These are phyloP conservation scores for Trachelus troglodyta DNA, from an alignment of 2,888 invertebrate genomes.

Conservation along the genomic window DNA sequence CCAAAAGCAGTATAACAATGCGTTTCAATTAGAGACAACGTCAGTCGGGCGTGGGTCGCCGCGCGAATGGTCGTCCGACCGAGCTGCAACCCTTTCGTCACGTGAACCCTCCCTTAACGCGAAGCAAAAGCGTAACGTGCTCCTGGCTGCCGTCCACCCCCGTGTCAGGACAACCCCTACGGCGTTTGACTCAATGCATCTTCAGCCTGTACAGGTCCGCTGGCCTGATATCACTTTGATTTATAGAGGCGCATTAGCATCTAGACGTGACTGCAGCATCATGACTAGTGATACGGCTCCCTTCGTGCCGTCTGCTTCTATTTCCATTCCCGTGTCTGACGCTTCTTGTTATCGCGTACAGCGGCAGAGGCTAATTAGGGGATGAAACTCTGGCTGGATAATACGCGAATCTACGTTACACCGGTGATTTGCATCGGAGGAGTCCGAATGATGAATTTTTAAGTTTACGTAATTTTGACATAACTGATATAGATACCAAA, in stretches of 20 bases:
- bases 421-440: not conserved
- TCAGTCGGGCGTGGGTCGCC: not conserved
- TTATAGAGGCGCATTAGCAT: slow-evolving; percentile 47
- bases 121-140: not conserved
- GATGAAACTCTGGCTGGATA: not conserved
- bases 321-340: not conserved
- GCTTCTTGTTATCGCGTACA: not conserved
- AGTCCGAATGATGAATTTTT: not conserved
- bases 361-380: not conserved
- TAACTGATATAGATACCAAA: no score
- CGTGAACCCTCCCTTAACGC: not conserved
- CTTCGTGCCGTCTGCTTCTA: not conserved
- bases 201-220: slow-evolving; percentile 37
- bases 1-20: not conserved
- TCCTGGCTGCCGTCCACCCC: not conserved
- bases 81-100: not conserved
- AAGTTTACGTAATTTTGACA: not conserved
- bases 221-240: slow-evolving; percentile 44
- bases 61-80: not conserved
- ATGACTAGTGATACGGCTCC: slow-evolving; percentile 21
- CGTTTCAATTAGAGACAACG: not conserved
- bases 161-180: not conserved
- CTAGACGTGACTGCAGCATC: slow-evolving; percentile 27
- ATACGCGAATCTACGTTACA: not conserved
- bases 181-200: slow-evolving; percentile 35